Base-by-base conservation (phyloP, 1,140 invertebrate genomes). In the Dinothrombium tinctorium region DNA sequence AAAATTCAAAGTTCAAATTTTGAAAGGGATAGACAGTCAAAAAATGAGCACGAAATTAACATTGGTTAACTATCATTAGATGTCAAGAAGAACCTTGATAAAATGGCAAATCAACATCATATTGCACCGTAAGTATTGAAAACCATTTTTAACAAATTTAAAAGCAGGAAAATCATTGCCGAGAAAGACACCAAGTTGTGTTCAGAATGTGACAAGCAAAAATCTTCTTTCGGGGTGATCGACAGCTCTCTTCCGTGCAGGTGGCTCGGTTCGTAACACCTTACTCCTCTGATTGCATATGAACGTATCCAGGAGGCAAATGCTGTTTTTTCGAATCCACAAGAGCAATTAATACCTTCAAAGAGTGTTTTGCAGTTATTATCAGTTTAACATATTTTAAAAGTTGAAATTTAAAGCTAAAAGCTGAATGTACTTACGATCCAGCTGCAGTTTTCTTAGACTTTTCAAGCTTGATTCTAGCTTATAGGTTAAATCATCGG, bases 301-400 rank as follows among this genome's bases (percentile, higher is more conserved):
- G 43, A 23, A 20, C 44, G 40, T 9, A 46, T 12, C 44, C 44
- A 46, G 23, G 42, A 29, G 2, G 41, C 44, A 23, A 46, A 46
- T n/a, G 33, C 23, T 7, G 42, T 44, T 33, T 43, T 37, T n/a
- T 33, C 44, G 38, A 46, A 46, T 17, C 42, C 40, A 32, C 44
- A 46, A 11, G 40, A 36, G 35, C 44, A 46, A 25, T 46, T 46
- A 23, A 33, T 32, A n/a, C 15, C 44, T 46, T 35, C 15, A 35
- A 35, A 6, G 7, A 35, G 7, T 35, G 33, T 9, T 19, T 19
- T 9, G 14, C 1, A 9, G 23, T 9, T n/a, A 39, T 7, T 19
- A 36, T 22, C 3, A 36, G 20, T 28, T 28, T 8, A 28, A 28
- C n/a, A 28, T 28, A 9, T 7, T n/a, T 28, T 8, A 28, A 28